Conservation (phyloP, 2,797 vertebrate genomes). For the Thunnus albacares region DNA sequence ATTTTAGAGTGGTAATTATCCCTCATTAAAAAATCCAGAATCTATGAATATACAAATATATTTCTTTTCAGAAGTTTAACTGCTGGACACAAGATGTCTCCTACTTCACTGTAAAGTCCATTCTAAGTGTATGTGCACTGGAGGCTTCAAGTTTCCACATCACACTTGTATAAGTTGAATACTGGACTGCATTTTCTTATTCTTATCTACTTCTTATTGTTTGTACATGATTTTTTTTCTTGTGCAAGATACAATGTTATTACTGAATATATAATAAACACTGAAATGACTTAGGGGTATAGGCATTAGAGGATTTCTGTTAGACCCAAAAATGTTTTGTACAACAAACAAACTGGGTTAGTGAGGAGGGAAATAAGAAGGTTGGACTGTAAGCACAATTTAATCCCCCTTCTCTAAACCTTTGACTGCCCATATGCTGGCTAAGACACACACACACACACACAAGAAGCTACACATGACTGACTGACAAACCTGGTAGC, state of each 20-base stretch:
- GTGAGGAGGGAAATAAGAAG: slow-evolving; percentile 37
- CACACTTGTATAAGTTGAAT: too few relatives aligned
- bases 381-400: slow-evolving; percentile 40
- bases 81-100: too few relatives aligned
- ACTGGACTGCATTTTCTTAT: too few relatives aligned
- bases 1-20: too few relatives aligned
- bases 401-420: slow-evolving; percentile 58
- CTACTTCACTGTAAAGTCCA: too few relatives aligned
- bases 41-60: too few relatives aligned
- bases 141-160: too few relatives aligned
- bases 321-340: not conserved
- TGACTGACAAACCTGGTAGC: slow-evolving; percentile 28
- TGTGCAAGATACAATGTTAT: not conserved
- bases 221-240: not conserved
- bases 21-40: too few relatives aligned
- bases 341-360: slow-evolving; percentile 20
- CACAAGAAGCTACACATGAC: slow-evolving; percentile 3
- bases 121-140: too few relatives aligned
- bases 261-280: not conserved
- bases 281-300: not conserved
- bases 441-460: slow-evolving; percentile 33
- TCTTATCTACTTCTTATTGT: too few relatives aligned
- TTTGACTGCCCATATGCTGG: slow-evolving; percentile 58
- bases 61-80: too few relatives aligned
- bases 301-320: not conserved